Evolutionary conservation across 2,113 vertebrate species (phyloP).

Genomic region (Empidonax traillii): DNA sequence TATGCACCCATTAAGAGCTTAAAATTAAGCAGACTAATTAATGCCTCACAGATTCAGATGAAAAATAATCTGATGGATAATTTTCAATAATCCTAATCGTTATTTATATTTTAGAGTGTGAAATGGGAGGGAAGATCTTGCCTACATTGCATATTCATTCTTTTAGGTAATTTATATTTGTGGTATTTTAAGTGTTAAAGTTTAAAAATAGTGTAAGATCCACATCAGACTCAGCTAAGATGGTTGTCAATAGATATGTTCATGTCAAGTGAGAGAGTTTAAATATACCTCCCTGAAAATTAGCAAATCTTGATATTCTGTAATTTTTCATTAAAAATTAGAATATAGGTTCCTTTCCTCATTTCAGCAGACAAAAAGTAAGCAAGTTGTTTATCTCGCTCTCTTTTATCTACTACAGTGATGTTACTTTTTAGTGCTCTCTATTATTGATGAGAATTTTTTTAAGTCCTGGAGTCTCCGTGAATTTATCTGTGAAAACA

Average conservation of each 20-base stretch:
- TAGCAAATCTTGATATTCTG: neutral
- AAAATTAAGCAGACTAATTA: neutral
- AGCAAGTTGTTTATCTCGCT: neutral
- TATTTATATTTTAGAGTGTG: neutral
- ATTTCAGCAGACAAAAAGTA: neutral
- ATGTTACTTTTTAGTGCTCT: neutral
- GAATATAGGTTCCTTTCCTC: neutral
- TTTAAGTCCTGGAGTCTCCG: neutral
- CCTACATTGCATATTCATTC: neutral
- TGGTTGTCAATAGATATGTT: neutral
- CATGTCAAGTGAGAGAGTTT: neutral
- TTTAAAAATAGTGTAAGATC: neutral
- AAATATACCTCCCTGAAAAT: neutral
- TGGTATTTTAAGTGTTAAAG: neutral
- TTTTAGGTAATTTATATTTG: neutral
- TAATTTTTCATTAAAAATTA: neutral
- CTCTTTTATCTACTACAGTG: neutral
- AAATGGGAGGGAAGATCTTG: neutral
- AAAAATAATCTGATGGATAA: neutral
- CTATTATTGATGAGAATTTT: conserved; percentile 13
- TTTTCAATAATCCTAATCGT: neutral
- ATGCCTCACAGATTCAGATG: neutral
- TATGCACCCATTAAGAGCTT: neutral
- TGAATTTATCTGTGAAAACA: neutral
- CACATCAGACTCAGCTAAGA: neutral